Conservation (phyloP, 2,888 invertebrate species). For the Syrista parreyssii region DNA sequence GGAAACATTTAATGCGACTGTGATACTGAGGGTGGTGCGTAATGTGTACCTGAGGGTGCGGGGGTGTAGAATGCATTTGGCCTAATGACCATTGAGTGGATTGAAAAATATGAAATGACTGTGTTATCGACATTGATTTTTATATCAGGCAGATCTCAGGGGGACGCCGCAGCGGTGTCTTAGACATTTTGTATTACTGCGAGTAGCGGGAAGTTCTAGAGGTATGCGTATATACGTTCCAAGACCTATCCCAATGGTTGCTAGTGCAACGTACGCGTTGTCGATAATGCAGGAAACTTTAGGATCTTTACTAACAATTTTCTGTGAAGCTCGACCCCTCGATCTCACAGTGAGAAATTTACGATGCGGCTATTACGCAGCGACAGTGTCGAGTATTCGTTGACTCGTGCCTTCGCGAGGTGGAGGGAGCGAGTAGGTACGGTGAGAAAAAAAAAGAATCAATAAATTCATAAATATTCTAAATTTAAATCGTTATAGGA, state of each 20-base stretch:
- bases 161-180: background rate
- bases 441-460: too few species aligned
- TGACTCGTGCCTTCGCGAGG: background rate
- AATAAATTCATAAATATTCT: too few species aligned
- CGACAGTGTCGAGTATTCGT: background rate
- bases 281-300: background rate
- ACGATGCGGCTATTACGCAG: background rate
- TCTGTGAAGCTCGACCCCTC: background rate
- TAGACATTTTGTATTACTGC: background rate
- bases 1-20: background rate
- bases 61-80: background rate
- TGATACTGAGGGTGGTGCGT: background rate
- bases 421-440: too few species aligned
- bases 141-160: background rate
- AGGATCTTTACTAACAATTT: slow-evolving; percentile 1
- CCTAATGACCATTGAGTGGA: background rate
- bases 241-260: background rate
- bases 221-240: background rate
- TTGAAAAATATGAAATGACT: background rate
- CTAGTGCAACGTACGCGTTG: background rate
- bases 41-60: background rate
- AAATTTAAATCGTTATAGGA: too few species aligned
- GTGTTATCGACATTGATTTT: background rate
- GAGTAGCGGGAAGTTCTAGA: background rate
- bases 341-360: background rate